phyloP scores from a whole-genome alignment of 2,113 vertebrate genomes.

The Vulpes lagopus region DNA sequence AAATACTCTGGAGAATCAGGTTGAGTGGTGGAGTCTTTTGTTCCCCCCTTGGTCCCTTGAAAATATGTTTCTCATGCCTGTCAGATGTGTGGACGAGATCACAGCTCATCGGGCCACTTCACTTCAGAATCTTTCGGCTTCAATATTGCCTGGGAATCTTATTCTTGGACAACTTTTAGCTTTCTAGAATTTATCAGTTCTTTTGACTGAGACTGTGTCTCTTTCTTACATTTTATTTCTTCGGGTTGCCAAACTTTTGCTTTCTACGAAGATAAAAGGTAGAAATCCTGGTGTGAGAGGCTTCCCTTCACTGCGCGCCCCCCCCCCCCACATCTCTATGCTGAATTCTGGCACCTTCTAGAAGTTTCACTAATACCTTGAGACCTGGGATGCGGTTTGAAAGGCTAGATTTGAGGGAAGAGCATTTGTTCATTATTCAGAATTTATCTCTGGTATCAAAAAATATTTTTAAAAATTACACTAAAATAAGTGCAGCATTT shows the following conservation, averaged over 20 bases:
- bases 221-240: not conserved
- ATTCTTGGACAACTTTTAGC: not conserved
- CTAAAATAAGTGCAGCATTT: constrained; percentile 47
- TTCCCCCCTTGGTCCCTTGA: not conserved
- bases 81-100: not conserved
- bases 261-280: not conserved
- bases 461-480: not conserved
- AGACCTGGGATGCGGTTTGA: not conserved
- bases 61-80: not conserved
- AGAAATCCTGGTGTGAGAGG: not conserved
- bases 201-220: not conserved
- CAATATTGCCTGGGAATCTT: not conserved
- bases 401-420: not conserved
- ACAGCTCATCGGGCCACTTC: not conserved
- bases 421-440: not conserved
- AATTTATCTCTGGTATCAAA: constrained; percentile 40
- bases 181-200: not conserved
- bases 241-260: not conserved
- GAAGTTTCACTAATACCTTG: not conserved
- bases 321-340: fast-evolving
- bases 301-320: too few relatives aligned
- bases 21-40: not conserved
- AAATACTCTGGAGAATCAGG: not conserved
- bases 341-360: not conserved
- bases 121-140: not conserved